Percentiles rank a stretch among this genome's conserved stretches.
These are phyloP conservation scores for Spisula subtruncata DNA, from an alignment of 2,888 invertebrate species.

Conservation along the genomic window DNA sequence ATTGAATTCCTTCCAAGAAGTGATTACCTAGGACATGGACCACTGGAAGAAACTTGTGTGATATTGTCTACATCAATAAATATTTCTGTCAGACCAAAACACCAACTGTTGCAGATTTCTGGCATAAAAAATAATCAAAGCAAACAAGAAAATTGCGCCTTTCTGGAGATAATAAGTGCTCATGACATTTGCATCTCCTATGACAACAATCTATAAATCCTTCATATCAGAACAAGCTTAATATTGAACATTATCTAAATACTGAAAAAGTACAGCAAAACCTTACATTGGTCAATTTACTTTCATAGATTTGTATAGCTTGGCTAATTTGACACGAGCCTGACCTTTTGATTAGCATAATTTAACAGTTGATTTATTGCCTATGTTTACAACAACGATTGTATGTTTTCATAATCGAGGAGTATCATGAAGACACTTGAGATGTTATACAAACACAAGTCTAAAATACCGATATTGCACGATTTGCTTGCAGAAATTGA, in stretches of 20 bases:
- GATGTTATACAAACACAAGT: too few species aligned
- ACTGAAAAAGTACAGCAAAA: neutral
- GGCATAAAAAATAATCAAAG: constrained; percentile 20
- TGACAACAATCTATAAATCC: neutral
- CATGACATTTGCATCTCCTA: neutral
- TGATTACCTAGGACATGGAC: neutral
- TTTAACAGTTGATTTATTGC: too few species aligned
- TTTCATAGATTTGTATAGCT: too few species aligned
- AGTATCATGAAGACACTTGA: too few species aligned
- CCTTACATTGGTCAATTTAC: neutral
- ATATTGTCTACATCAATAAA: constrained; percentile 8
- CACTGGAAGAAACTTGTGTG: neutral
- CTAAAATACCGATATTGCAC: too few species aligned
- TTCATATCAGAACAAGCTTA: neutral
- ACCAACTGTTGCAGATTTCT: neutral
- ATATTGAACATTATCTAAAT: neutral
- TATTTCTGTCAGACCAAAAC: neutral
- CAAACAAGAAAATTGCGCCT: neutral
- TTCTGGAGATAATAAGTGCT: neutral
- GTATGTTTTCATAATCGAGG: too few species aligned
- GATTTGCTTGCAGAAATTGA: too few species aligned
- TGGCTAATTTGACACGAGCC: too few species aligned
- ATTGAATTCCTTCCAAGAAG: constrained; percentile 21
- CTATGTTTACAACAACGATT: too few species aligned
- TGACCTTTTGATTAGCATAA: too few species aligned